Evolutionary conservation across 2,888 invertebrate genomes (phyloP).

Genomic region (Xylota sylvarum): DNA sequence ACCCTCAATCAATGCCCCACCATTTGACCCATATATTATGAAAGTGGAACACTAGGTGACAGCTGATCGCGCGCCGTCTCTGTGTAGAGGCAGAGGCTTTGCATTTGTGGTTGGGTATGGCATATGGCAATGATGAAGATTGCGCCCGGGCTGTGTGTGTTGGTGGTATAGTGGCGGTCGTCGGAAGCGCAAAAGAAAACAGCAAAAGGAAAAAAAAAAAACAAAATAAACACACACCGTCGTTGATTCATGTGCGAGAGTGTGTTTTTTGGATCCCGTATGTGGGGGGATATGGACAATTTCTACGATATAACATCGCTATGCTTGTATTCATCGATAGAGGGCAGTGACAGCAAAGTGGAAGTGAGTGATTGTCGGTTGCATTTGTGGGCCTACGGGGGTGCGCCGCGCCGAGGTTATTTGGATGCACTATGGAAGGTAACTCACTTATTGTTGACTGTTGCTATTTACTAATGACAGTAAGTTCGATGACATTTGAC

Average conservation of each 20-base stretch:
- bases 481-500: constrained; percentile 25
- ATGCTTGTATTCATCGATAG: constrained; percentile 60
- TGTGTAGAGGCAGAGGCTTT: constrained; percentile 61
- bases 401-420: constrained; percentile 3
- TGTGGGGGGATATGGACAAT: constrained; percentile 46
- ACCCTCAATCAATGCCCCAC: constrained; percentile 80
- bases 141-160: constrained; percentile 23
- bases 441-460: constrained; percentile 32
- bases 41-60: constrained; percentile 83
- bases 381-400: constrained; percentile 33
- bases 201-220: constrained; percentile 19
- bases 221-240: constrained; percentile 1
- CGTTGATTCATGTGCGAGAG: constrained; percentile 47
- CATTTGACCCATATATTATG: constrained; percentile 82
- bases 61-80: constrained; percentile 80
- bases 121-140: constrained; percentile 49
- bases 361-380: constrained; percentile 58
- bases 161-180: constrained; percentile 22
- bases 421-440: constrained; percentile 51
- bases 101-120: constrained; percentile 61
- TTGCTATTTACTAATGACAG: background rate
- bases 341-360: constrained; percentile 75
- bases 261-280: constrained; percentile 16
- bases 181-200: constrained; percentile 69
- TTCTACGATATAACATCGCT: constrained; percentile 41